These are phyloP conservation scores for Mustela nigripes DNA, from an alignment of 2,113 vertebrate genomes.

Conservation along the genomic window DNA sequence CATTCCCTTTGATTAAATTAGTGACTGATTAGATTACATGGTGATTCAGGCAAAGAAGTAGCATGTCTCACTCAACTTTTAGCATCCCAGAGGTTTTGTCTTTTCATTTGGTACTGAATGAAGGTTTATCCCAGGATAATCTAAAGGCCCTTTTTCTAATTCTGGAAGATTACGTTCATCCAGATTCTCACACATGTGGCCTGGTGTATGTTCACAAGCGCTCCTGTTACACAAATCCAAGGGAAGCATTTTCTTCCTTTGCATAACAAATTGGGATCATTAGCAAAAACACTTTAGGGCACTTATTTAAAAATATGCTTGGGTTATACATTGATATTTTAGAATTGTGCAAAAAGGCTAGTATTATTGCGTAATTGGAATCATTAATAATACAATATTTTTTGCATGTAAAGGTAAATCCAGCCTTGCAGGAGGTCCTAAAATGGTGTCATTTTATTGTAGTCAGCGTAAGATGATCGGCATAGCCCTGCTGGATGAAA, in stretches of 20 bases:
- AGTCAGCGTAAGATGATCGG: not conserved
- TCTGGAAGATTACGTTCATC: constrained; percentile 86
- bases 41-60: constrained; percentile 85
- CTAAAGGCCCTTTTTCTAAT: constrained; percentile 84
- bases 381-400: not conserved
- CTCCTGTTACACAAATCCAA: not conserved
- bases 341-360: not conserved
- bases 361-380: not conserved
- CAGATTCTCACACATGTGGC: constrained; percentile 65
- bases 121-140: constrained; percentile 88
- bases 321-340: not conserved
- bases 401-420: not conserved
- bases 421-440: not conserved
- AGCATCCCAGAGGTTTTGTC: constrained; percentile 86
- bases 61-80: constrained; percentile 84
- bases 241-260: not conserved
- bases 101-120: constrained; percentile 88
- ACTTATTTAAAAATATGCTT: not conserved
- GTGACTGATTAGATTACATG: constrained; percentile 88
- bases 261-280: not conserved
- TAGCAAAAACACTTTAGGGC: not conserved
- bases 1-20: constrained; percentile 86
- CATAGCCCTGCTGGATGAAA: not conserved
- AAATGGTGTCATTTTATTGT: not conserved
- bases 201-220: not conserved